phyloP scores from a whole-genome alignment of 2,888 invertebrate species.

The Dione juno region DNA sequence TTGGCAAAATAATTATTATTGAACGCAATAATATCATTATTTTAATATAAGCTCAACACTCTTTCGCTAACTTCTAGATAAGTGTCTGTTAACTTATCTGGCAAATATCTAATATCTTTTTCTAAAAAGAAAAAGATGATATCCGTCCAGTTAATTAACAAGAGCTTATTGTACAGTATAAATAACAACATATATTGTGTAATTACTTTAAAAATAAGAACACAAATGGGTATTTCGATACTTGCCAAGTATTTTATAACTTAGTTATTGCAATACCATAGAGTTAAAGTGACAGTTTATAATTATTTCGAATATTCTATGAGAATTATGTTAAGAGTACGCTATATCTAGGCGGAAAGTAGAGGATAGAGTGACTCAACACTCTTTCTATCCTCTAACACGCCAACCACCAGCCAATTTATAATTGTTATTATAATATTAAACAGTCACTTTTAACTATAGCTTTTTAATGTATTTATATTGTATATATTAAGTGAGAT shows the following conservation, averaged over 20 bases:
- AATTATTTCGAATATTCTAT: not conserved
- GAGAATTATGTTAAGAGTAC: no score
- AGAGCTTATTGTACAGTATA: not conserved
- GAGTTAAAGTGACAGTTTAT: not conserved
- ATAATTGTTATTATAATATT: not conserved
- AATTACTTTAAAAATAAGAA: slow-evolving; percentile 2
- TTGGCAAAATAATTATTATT: not conserved
- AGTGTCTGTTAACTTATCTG: slow-evolving; percentile 5
- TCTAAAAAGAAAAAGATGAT: not conserved
- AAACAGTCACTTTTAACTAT: slow-evolving; percentile 9
- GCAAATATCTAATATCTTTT: not conserved
- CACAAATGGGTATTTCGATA: slow-evolving; percentile 3
- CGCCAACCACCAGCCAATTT: no score
- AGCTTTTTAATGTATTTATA: slow-evolving; percentile 19
- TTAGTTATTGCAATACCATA: not conserved
- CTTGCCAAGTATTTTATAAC: not conserved
- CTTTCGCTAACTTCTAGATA: not conserved
- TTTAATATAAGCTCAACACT: slow-evolving; percentile 2
- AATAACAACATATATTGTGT: not conserved
- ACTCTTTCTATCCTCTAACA: no score
- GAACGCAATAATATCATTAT: not conserved
- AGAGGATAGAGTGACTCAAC: no score
- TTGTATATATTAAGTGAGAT: slow-evolving; percentile 10
- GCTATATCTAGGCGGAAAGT: no score
- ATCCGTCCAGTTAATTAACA: not conserved